These are phyloP conservation scores for Isichthys henryi DNA, from an alignment of 2,113 vertebrate genomes.

Conservation along the genomic window DNA sequence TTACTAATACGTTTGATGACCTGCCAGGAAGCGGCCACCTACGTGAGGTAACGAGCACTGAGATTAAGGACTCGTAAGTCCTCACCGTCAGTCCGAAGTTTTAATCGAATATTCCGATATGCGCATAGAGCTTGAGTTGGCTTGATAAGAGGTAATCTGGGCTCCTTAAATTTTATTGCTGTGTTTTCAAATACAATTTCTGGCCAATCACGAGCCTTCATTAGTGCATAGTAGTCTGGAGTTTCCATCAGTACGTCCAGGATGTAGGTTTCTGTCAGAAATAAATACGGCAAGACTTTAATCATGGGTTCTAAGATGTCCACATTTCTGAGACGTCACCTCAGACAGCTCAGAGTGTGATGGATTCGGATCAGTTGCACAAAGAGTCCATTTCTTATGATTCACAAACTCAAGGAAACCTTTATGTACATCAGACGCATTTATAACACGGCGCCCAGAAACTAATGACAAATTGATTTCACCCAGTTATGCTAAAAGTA, in stretches of 20 bases:
- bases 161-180: background rate
- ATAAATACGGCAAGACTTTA: background rate
- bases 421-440: background rate
- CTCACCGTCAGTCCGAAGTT: background rate
- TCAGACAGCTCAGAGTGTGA: background rate
- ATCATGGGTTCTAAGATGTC: background rate
- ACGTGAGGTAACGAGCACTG: background rate
- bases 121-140: too few relatives aligned
- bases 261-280: background rate
- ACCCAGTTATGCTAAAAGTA: background rate
- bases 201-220: background rate
- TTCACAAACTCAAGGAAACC: background rate
- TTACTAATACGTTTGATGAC: background rate
- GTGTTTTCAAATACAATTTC: background rate
- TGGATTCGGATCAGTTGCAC: background rate
- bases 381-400: background rate
- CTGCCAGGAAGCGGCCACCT: background rate
- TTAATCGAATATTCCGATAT: background rate
- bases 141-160: background rate
- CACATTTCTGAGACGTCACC: background rate
- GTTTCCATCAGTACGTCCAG: background rate
- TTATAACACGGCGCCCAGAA: background rate
- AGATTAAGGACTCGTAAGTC: background rate
- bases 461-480: background rate
- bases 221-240: background rate